Conservation (phyloP, 2,888 invertebrate genomes). For the Xanthia icteritia region DNA sequence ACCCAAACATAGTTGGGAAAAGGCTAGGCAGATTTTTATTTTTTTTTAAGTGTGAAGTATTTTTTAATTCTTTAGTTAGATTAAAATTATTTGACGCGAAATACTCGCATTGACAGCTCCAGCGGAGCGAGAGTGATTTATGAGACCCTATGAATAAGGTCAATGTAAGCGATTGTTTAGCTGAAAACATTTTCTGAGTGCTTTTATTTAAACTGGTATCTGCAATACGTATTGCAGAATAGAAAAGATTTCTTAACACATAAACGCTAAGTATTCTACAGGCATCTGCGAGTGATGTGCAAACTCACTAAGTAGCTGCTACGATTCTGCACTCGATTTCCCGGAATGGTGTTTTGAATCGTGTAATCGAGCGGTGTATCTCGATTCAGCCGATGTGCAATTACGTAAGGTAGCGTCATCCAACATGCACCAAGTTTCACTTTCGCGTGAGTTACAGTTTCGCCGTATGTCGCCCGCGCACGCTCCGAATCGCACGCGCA, state of each 20-base stretch:
- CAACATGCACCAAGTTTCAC: constrained; percentile 83
- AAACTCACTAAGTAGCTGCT: constrained; percentile 62
- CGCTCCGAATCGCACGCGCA: constrained; percentile 67
- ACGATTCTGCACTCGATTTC: constrained; percentile 70
- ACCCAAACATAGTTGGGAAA: too few relatives aligned
- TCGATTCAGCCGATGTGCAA: constrained; percentile 72
- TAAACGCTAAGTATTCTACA: constrained; percentile 64
- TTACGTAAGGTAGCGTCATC: constrained; percentile 81
- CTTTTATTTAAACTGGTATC: constrained; percentile 40
- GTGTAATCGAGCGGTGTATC: constrained; percentile 76
- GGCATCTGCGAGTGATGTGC: constrained; percentile 68
- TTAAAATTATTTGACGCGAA: constrained; percentile 56
- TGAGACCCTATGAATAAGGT: constrained; percentile 67
- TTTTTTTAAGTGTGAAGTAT: too few relatives aligned
- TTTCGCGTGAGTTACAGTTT: constrained; percentile 87
- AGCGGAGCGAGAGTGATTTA: constrained; percentile 71
- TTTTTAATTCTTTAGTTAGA: constrained; percentile 47
- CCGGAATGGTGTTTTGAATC: constrained; percentile 74
- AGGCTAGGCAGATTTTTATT: too few relatives aligned
- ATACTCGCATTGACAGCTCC: constrained; percentile 66
- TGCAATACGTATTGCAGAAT: constrained; percentile 54
- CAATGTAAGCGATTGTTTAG: constrained; percentile 68
- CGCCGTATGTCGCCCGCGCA: constrained; percentile 69
- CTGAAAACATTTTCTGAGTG: constrained; percentile 53
- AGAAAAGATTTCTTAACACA: constrained; percentile 69